These are phyloP conservation scores for Hemitrygon akajei DNA, from an alignment of 2,797 vertebrate species.

Conservation along the genomic window DNA sequence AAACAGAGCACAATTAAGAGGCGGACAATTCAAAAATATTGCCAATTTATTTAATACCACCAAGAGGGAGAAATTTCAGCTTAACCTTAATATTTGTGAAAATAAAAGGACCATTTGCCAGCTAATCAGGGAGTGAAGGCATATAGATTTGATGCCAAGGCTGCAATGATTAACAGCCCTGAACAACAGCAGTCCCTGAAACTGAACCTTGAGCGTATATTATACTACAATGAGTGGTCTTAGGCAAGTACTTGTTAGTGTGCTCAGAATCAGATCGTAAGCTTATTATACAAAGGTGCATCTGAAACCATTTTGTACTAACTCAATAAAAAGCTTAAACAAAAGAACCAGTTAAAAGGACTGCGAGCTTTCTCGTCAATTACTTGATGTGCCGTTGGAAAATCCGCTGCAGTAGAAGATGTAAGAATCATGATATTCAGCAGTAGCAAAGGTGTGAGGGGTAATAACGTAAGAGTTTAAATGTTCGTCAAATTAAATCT, in stretches of 20 bases:
- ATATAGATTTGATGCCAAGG: constrained; percentile 25
- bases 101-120: not conserved
- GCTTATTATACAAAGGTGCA: not conserved
- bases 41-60: not conserved
- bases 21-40: not conserved
- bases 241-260: not conserved
- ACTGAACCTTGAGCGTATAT: not conserved
- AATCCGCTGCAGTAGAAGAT: not conserved
- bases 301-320: not conserved
- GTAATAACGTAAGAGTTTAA: not conserved
- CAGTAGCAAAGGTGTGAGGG: not conserved
- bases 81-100: not conserved
- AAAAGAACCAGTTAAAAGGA: not conserved
- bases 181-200: not conserved
- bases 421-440: not conserved
- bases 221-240: not conserved
- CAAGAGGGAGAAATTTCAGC: too few relatives aligned
- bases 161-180: not conserved
- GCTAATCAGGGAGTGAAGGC: not conserved
- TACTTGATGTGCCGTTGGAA: not conserved
- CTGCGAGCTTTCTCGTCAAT: not conserved
- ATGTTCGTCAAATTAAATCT: not conserved
- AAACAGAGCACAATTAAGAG: not conserved
- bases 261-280: not conserved
- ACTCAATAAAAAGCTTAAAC: constrained; percentile 9